A percentile compares a stretch with the other conserved stretches of the same genome.
phyloP scores from a whole-genome alignment of 2,113 vertebrate genomes.

The Oenanthe oenanthe region DNA sequence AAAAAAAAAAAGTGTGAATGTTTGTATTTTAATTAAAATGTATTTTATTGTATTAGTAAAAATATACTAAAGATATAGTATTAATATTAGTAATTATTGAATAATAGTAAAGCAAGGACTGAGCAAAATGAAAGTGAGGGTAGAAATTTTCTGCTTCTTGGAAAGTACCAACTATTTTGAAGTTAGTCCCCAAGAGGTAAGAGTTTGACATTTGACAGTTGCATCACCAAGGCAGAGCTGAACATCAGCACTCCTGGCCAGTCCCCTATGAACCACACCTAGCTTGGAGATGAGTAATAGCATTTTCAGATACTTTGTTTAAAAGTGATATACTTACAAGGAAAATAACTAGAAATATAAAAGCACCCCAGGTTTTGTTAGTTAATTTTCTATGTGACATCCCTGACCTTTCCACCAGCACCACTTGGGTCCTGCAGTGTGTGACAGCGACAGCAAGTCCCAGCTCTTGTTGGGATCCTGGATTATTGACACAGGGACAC shows the following conservation, averaged over 20 bases:
- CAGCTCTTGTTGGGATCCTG: not conserved
- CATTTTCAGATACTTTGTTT: not conserved
- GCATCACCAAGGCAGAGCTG: not conserved
- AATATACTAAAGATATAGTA: not conserved
- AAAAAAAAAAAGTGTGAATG: not conserved
- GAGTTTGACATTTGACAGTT: not conserved
- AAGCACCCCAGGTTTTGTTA: not conserved
- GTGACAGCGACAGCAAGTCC: rapidly evolving
- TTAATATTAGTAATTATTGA: not conserved
- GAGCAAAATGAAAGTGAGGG: not conserved
- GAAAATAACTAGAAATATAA: not conserved
- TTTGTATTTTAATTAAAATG: not conserved
- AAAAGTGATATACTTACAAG: not conserved
- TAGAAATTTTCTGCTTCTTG: not conserved
- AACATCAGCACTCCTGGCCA: not conserved
- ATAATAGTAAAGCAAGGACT: not conserved
- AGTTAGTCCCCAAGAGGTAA: not conserved
- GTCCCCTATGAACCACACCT: not conserved
- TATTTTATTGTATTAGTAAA: not conserved
- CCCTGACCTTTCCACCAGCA: not conserved
- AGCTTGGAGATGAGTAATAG: not conserved
- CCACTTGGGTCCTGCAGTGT: not conserved
- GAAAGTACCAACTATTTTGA: constrained; percentile 25
- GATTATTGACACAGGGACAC: not conserved
- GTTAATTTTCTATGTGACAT: not conserved